Evolutionary conservation across 1,140 invertebrate species (phyloP).

Genomic region (Euwallacea fornicatus): DNA sequence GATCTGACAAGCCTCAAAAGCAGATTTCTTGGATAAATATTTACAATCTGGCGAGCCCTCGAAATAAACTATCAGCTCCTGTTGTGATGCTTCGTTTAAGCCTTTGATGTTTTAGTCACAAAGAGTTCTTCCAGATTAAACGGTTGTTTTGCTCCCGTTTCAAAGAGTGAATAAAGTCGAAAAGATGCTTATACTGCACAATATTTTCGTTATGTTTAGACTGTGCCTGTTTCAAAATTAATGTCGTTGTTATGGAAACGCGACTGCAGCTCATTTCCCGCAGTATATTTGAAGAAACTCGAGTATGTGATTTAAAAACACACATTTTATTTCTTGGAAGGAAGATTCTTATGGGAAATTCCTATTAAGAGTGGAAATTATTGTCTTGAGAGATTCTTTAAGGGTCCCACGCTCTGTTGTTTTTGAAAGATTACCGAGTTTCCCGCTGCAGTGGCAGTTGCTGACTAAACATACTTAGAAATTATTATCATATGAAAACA

Average conservation of each 20-base stretch:
- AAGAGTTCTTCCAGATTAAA: neutral
- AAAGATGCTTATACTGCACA: neutral
- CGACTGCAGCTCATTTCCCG: neutral
- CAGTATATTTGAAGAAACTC: neutral
- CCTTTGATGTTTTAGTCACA: constrained; percentile 2
- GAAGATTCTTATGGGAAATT: too few species aligned
- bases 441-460: too few species aligned
- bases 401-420: too few species aligned
- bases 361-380: too few species aligned
- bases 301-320: neutral
- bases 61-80: neutral
- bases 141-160: neutral
- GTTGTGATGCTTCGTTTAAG: neutral
- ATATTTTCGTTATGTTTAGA: neutral
- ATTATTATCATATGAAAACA: too few species aligned
- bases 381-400: too few species aligned
- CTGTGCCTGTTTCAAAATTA: neutral
- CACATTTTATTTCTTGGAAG: neutral
- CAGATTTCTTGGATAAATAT: neutral
- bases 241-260: neutral
- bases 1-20: neutral
- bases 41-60: neutral
- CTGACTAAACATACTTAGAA: too few species aligned
- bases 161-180: neutral
- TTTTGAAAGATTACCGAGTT: too few species aligned